Conservation (phyloP, 2,797 vertebrate species). For the Sebastes elongatus region DNA sequence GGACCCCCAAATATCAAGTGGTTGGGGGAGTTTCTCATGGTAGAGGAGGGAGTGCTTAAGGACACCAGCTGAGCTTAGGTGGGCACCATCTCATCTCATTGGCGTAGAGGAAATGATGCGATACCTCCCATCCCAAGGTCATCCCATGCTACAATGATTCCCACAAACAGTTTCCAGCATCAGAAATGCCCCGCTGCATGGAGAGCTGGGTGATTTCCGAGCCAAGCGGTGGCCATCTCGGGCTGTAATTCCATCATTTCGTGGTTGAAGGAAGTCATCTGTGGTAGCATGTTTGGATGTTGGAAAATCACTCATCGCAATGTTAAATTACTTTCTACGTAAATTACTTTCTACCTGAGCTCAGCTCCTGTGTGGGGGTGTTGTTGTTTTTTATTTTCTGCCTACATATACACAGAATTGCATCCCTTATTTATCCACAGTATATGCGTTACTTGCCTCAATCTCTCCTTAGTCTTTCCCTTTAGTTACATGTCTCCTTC, state of each 20-base stretch:
- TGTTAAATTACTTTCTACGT: slow-evolving; percentile 22
- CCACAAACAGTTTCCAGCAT: slow-evolving; percentile 64
- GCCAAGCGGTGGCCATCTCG: slow-evolving; percentile 48
- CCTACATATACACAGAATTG: background rate
- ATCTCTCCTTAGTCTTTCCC: background rate
- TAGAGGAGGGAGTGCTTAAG: slow-evolving; percentile 28
- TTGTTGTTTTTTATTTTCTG: background rate
- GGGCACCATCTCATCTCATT: slow-evolving; percentile 64
- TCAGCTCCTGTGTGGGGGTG: background rate
- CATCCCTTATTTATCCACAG: background rate
- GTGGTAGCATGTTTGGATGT: slow-evolving; percentile 37
- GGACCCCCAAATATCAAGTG: slow-evolving; percentile 33
- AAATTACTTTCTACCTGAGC: slow-evolving; percentile 28
- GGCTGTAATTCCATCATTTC: slow-evolving; percentile 63
- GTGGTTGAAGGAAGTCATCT: slow-evolving; percentile 58
- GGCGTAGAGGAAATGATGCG: slow-evolving; percentile 74
- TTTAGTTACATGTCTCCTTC: background rate
- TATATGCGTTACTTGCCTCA: background rate
- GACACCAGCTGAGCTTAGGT: slow-evolving; percentile 72
- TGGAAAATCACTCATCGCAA: slow-evolving; percentile 47
- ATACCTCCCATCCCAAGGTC: slow-evolving; percentile 75
- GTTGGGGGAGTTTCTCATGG: slow-evolving; percentile 49
- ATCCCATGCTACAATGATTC: slow-evolving; percentile 76
- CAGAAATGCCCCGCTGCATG: slow-evolving; percentile 36
- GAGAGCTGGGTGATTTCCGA: slow-evolving; percentile 48